Evolutionary conservation across 2,113 vertebrate species (phyloP).

Genomic region (Brachypodius melanocephalos): DNA sequence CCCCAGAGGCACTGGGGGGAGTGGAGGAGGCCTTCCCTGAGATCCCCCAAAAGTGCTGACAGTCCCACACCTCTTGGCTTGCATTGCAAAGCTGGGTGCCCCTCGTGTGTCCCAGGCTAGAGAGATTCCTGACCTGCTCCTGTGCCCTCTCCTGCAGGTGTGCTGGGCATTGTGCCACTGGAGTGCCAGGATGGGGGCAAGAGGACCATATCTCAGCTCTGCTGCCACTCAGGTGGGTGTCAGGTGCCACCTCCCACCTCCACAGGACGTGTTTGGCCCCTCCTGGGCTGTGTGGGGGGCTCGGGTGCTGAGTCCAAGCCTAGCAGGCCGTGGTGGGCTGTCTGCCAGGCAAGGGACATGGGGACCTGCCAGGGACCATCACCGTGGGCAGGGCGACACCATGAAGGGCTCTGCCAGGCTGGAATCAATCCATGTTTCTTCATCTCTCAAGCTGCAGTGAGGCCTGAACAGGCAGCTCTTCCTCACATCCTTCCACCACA

Average conservation of each 20-base stretch:
- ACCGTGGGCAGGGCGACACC: not conserved
- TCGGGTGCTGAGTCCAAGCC: not conserved
- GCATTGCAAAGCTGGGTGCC: not conserved
- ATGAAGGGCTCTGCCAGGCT: not conserved
- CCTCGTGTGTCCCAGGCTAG: rapidly evolving
- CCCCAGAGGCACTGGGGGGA: rapidly evolving
- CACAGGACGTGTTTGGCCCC: rapidly evolving
- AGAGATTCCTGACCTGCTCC: not conserved
- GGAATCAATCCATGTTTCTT: not conserved
- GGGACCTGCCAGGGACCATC: not conserved
- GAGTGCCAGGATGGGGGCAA: conserved; percentile 75
- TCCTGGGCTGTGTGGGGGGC: rapidly evolving
- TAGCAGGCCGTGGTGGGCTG: rapidly evolving
- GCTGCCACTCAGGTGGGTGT: conserved; percentile 87
- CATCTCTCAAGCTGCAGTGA: not conserved
- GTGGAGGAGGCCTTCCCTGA: not conserved
- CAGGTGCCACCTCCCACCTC: not conserved
- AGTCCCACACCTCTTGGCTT: not conserved
- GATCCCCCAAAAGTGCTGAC: not conserved
- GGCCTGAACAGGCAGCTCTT: not conserved
- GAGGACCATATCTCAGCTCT: conserved; percentile 77
- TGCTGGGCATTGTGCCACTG: conserved; percentile 83
- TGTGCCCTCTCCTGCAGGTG: conserved; percentile 68
- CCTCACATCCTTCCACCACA: not conserved
- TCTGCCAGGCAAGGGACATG: not conserved